These are phyloP conservation scores for Dryocosmus kuriphilus DNA, from an alignment of 2,888 invertebrate species.

Conservation along the genomic window DNA sequence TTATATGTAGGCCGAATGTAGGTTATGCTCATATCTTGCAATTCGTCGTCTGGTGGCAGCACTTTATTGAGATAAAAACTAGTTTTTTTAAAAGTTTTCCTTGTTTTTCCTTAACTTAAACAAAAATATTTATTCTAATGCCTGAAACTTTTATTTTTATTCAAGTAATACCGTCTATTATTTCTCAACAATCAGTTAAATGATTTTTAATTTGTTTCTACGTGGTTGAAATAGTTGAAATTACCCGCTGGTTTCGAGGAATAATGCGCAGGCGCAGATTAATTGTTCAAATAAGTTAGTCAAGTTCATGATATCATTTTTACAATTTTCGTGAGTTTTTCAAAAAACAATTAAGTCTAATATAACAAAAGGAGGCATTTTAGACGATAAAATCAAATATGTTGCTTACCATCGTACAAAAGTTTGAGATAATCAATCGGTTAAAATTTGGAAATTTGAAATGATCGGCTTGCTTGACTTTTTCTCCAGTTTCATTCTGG, in stretches of 20 bases:
- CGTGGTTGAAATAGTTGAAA: background rate
- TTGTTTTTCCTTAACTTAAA: no score
- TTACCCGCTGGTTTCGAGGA: background rate
- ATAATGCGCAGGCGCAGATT: no score
- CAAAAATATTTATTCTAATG: no score
- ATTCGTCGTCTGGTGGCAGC: conserved; percentile 14
- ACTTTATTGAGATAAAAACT: background rate
- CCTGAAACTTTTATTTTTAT: no score
- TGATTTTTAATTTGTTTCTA: background rate
- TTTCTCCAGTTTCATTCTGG: background rate
- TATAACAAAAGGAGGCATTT: background rate
- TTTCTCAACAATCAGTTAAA: no score
- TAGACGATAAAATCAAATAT: background rate
- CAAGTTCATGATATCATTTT: background rate
- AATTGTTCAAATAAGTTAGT: background rate
- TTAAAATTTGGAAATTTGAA: background rate
- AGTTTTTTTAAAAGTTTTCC: no score
- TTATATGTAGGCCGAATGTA: no score
- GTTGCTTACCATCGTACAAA: background rate
- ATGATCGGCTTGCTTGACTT: background rate
- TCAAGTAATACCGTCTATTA: no score
- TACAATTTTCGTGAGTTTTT: background rate
- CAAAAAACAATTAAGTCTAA: background rate
- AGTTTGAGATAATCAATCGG: background rate
- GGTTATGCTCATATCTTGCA: background rate